Evolutionary conservation across 2,113 vertebrate species (phyloP), one percentile per base, ranked within the genome.

Genomic region (Thomomys bottae): DNA sequence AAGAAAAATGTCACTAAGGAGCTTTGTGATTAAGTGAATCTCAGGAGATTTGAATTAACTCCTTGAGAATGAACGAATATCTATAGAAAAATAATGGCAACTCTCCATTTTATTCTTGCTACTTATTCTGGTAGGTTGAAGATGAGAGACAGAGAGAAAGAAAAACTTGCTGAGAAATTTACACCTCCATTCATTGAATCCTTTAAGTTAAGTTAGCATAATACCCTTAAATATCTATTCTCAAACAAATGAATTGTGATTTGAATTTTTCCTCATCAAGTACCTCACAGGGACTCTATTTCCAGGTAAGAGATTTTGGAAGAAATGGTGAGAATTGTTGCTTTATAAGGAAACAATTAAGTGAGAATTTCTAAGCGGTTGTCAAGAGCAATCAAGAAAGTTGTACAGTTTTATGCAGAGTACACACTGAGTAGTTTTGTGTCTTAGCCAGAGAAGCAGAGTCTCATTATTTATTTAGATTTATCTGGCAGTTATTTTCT

Each of bases 401-500:
- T 83, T 85, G 70, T 49, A 89, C 12, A n/a, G 68, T 94, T 91
- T 87, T 57, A 64, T 40, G 63, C 61, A 84, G 72, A 95, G 70
- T 20, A 28, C 40, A 84, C 10, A 20, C 71, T 57, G 42, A 92
- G 83, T 36, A 66, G 72, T 64, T 72, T 76, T 81, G 77, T 68
- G 45, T 89, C 72, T 86, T 91, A 28, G 66, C 87, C 91, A 94
- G 34, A 89, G 71, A 76, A 81, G 36, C 64, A 73, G 36, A 66
- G 36, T 78, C 87, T 94, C 84, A 89, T 94, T 84, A 94, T 94
- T 94, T 94, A 95, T 95, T 94, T 93, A 96, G 91, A 89, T 73
- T 85, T 84, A 71, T 91, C 54, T 91, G 89, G 70, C 73, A 88
- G 78, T 73, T 92, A 92, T 79, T 87, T 89, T 96, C 92, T 61